phyloP scores from a whole-genome alignment of 2,113 vertebrate species.

The Macrotus californicus region DNA sequence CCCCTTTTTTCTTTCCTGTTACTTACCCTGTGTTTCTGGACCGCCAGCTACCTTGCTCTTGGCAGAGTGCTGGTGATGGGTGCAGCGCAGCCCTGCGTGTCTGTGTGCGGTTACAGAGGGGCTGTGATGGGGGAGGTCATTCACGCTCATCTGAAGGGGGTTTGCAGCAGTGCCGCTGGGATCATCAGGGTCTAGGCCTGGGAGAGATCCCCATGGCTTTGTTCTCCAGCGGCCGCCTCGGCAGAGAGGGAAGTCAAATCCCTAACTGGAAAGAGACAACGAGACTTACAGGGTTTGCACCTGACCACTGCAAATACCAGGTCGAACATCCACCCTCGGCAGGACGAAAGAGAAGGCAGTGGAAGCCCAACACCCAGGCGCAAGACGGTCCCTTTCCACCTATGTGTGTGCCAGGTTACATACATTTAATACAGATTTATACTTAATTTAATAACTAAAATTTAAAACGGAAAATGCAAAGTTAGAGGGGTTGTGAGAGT shows the following conservation, averaged over 20 bases:
- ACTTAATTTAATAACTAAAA: background rate
- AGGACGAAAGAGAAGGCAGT: background rate
- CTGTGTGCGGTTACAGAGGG: background rate
- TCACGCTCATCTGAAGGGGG: background rate
- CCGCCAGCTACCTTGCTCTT: background rate
- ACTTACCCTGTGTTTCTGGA: background rate
- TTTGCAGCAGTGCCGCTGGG: background rate
- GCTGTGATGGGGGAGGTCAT: background rate
- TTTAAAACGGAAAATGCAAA: background rate
- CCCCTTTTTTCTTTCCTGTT: background rate
- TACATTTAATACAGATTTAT: background rate
- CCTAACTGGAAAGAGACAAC: background rate
- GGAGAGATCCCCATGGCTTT: background rate
- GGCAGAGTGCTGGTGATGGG: background rate
- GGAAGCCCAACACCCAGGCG: background rate
- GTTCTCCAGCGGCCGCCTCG: background rate
- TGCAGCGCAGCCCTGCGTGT: rapidly evolving
- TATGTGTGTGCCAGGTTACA: background rate
- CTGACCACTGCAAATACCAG: background rate
- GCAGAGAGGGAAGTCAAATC: background rate
- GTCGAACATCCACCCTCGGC: background rate
- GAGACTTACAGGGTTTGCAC: background rate
- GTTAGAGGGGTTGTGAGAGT: background rate
- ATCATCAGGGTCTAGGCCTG: background rate
- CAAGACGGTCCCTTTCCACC: background rate